Base-by-base conservation (phyloP, 2,113 vertebrate species). In the Cynocephalus volans region DNA sequence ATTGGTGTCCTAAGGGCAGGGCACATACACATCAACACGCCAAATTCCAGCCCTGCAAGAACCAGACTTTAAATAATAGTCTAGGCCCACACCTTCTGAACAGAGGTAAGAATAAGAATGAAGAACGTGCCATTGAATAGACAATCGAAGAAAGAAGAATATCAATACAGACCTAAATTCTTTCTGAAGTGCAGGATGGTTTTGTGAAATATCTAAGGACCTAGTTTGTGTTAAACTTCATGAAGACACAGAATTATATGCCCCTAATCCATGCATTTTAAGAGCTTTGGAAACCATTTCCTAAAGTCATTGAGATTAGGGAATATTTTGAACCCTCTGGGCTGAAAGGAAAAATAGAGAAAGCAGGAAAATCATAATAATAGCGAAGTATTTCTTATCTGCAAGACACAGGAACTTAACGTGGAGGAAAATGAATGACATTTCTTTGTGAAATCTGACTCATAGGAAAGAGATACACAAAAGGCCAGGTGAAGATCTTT, bases 311-410 rank as follows among this genome's bases (percentile, higher is more conserved):
- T 90, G 64, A 4, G 5, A 88, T 19, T 7, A 14, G 26, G 1
- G 52, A 67, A 76, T 23, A 84, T 72, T 73, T 54, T 89, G 6
- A 97, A 73, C 17, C 31, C 24, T 80, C 67, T 62, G 3, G 52
- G 8, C 15, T 73, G 11, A 88, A 90, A 82, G 60, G 65, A 93
- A 95, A 89, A 48, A 6, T 52, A 84, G 23, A 95, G 9, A 67
- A 89, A 45, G 0, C 12, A 48, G 56, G 19, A 45, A 69, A 86
- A 82, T 73, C 6, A 92, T 48, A 26, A 9, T 33, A 17, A 41
- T 23, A 41, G 10, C 56, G 14, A 93, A 36, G 6, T 81, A 85
- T 52, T 60, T 76, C 50, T 85, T 48, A 48, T 21, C 14, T 62
- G 9, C 26, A n/a, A 90, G 56, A 83, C 48, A 82, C 8, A 41